Base-by-base conservation (phyloP, 2,797 vertebrate genomes). In the Chelidonichthys spinosus region DNA sequence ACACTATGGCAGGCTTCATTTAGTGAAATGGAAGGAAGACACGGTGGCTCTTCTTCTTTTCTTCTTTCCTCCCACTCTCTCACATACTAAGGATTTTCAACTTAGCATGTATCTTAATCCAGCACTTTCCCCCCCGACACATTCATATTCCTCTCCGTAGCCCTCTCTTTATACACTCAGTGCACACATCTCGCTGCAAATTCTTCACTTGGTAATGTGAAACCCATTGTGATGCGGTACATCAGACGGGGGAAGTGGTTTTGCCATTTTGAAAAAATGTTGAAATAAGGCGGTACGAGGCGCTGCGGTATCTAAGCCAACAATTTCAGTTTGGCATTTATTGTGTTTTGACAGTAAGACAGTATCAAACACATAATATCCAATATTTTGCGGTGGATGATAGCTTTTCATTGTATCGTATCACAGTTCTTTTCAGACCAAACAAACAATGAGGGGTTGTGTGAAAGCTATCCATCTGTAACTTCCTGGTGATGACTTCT, bases 381-480 rank as follows among this genome's bases (percentile, higher is more conserved):
- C 86, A 84, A 85, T 89, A 86, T 74, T 86, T 89, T 89, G 78
- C 75, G 69, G 83, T 62, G 80, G 74, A 55, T 89, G 85, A 92
- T 92, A 70, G 91, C 91, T 90, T 91, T 89, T 86, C 72, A 85
- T 93, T 85, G 85, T 86, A 85, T 90, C 82, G 54, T 79, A 87
- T 91, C 83, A 63, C 78, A 83, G 76, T 85, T 89, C 85, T 86
- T 92, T 89, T 91, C 86, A 84, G 83, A 81, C 72, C 84, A 90
- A 89, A 89, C 90, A 92, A 91, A 92, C 91, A 91, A 81, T 82
- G 82, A 79, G 71, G 77, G 78, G 78, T 69, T 89, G 89, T 90
- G 78, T 89, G 90, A 91, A 85, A 90, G 86, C 90, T 85, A 90
- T 92, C 92, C 90, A 89, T 93, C 91, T 93, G 89, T 91, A 89